Conservation (phyloP, 1,140 invertebrate genomes). For the Drosophila saltans region DNA sequence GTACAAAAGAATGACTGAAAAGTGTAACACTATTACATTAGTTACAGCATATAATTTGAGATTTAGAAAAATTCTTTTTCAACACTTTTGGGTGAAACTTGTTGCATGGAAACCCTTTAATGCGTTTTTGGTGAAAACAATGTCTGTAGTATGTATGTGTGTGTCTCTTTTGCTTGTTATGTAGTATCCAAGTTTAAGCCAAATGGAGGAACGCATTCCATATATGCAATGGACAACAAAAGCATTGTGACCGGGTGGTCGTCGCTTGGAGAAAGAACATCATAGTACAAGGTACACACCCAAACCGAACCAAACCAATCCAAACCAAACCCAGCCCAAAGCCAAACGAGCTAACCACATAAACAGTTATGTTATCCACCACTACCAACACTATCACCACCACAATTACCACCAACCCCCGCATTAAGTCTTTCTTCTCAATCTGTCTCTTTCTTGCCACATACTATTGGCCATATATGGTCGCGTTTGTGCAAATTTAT, state of each 20-base stretch:
- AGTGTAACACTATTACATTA: too few species aligned
- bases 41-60: too few species aligned
- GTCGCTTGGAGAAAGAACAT: not conserved
- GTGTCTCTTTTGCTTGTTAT: conserved; percentile 2
- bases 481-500: conserved; percentile 76
- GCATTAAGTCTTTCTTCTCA: conserved; percentile 43
- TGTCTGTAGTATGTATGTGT: not conserved
- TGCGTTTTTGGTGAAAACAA: not conserved
- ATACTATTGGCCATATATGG: conserved; percentile 58
- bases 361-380: conserved; percentile 7
- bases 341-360: conserved; percentile 22
- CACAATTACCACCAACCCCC: conserved; percentile 64
- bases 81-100: too few species aligned
- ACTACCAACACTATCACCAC: conserved; percentile 47
- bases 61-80: too few species aligned
- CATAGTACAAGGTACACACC: conserved; percentile 15
- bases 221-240: conserved; percentile 15
- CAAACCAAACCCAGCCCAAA: conserved; percentile 26
- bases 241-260: conserved; percentile 33
- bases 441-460: conserved; percentile 11
- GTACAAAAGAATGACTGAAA: too few species aligned
- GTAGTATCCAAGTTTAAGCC: not conserved
- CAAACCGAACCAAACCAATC: conserved; percentile 16
- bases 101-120: not conserved
- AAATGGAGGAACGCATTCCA: conserved; percentile 10